These are phyloP conservation scores for Dysmachus trigonus DNA, from an alignment of 2,888 invertebrate genomes.

Conservation along the genomic window DNA sequence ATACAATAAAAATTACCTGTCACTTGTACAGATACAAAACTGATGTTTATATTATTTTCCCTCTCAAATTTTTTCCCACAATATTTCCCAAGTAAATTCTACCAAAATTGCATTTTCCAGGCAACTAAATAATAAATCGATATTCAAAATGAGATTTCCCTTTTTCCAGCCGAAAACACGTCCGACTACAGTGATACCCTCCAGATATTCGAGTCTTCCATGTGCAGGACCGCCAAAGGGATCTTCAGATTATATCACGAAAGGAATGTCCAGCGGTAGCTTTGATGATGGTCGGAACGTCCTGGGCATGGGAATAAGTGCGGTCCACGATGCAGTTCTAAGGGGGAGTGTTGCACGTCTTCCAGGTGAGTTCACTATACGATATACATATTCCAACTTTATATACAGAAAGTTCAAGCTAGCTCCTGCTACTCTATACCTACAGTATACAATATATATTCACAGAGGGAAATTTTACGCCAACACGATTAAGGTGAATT, in stretches of 20 bases:
- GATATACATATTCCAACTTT: neutral
- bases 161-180: slow-evolving; percentile 62
- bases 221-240: slow-evolving; percentile 58
- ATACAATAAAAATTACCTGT: neutral
- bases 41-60: neutral
- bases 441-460: too few relatives aligned
- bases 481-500: neutral
- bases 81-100: neutral
- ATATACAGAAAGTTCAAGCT: neutral
- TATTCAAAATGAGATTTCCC: neutral
- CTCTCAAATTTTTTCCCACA: neutral
- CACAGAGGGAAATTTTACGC: neutral
- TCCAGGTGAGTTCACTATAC: slow-evolving; percentile 56
- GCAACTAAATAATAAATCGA: neutral
- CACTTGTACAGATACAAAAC: neutral
- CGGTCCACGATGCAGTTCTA: slow-evolving; percentile 64
- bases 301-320: slow-evolving; percentile 64
- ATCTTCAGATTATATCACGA: slow-evolving; percentile 48
- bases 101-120: neutral
- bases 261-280: slow-evolving; percentile 54
- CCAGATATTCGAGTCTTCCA: slow-evolving; percentile 64
- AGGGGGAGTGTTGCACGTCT: slow-evolving; percentile 62
- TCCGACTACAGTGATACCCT: slow-evolving; percentile 58
- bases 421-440: neutral
- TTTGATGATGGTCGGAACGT: slow-evolving; percentile 61